Evolutionary conservation across 1,140 invertebrate species (phyloP).

Genomic region (Hycleus cichorii): DNA sequence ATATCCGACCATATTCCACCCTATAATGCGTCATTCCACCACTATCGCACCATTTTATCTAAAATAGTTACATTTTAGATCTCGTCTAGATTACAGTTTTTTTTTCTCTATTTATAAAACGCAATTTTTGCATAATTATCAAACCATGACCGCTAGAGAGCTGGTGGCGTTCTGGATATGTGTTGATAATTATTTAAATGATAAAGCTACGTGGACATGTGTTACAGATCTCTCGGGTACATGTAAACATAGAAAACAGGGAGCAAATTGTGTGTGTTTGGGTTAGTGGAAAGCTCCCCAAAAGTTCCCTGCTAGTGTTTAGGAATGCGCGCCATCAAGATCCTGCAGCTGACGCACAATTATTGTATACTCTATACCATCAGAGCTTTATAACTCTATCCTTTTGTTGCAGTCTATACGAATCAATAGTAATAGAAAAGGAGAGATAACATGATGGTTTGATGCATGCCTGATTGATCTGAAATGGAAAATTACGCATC

Average conservation of each 20-base stretch:
- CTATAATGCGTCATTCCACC: conserved; percentile 3
- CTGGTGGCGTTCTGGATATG: neutral
- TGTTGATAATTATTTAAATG: conserved; percentile 13
- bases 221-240: neutral
- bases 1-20: neutral
- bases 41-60: conserved; percentile 10
- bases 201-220: conserved; percentile 9
- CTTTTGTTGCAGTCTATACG: neutral
- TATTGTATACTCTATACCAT: neutral
- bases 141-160: no score
- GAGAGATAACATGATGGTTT: neutral
- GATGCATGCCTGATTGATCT: conserved; percentile 11
- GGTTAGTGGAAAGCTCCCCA: neutral
- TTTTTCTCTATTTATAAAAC: no score
- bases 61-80: conserved; percentile 15
- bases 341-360: conserved; percentile 17
- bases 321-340: conserved; percentile 18
- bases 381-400: conserved; percentile 1
- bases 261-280: no score
- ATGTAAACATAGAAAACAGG: no score
- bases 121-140: no score
- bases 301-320: conserved; percentile 15
- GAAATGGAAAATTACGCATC: conserved; percentile 17
- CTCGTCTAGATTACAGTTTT: conserved; percentile 1
- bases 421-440: neutral